Base-by-base conservation (phyloP, 2,888 invertebrate species). In the Brenthis ino region DNA sequence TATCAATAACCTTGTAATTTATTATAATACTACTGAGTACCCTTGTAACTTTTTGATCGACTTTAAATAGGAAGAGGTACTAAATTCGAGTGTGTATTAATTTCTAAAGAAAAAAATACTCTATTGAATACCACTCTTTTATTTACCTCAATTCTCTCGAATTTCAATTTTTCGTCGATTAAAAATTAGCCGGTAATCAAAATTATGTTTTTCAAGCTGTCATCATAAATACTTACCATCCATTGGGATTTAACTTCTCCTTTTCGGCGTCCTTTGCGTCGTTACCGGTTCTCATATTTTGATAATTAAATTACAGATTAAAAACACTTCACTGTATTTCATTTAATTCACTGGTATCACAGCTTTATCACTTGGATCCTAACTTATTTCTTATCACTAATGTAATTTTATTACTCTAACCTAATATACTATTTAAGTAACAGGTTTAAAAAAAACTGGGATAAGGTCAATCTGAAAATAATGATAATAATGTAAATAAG, bases 241-340 rank as follows among this genome's bases (percentile, higher is more conserved):
- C 85, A 58, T 85, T 84, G 0, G 87, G 85, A 66, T 88, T 86
- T 66, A 91, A 77, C 71, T 86, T 87, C 76, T 92, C 89, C 72
- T 79, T 86, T 79, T 91, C 91, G 79, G 86, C 85, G 11, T 88
- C 89, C 4, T 60, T 75, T 0, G 51, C 68, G 14, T 71, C 70
- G 57, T 65, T 70, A 65, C 69, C 72, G 63, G 71, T 74, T 56
- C 70, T 66, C 74, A 73, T 75, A 54, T 65, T 63, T 53, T 69
- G 57, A 51, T 65, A 72, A 64, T 70, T 48, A 51, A 51, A 53
- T 47, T 20, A 55, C 61, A 65, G n/a, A 14, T 11, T 71, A 28
- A 58, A 51, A 53, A 64, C 68, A 71, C 64, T 56, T 56, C 61
- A 69, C 65, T 64, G 53, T 57, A 50, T 51, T 20, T 53, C 68